A percentile compares a stretch with the other conserved stretches of the same genome.
phyloP scores from a whole-genome alignment of 2,888 invertebrate genomes.

The Neoascia interrupta region DNA sequence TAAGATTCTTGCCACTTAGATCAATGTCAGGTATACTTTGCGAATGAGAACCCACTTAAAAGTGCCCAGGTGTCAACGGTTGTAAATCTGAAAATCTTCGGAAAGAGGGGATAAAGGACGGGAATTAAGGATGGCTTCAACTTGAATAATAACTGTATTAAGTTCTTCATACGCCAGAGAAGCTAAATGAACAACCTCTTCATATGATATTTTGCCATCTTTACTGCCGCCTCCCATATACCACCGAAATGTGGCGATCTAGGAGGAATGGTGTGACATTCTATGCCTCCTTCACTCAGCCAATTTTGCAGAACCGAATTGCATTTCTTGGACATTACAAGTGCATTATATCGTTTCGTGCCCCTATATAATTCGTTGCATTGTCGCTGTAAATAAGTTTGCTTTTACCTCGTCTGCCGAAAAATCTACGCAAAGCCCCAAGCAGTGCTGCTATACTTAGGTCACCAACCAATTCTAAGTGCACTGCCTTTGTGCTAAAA shows the following conservation, averaged over 20 bases:
- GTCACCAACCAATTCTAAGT: too few relatives aligned
- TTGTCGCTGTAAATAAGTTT: too few relatives aligned
- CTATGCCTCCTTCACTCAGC: background rate
- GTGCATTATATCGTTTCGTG: too few relatives aligned
- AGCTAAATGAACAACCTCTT: background rate
- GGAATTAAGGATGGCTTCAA: conserved; percentile 15
- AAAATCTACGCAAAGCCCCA: too few relatives aligned
- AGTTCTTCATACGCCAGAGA: conserved; percentile 12
- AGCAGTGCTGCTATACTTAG: too few relatives aligned
- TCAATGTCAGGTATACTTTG: background rate
- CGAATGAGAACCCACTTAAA: background rate
- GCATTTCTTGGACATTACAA: too few relatives aligned
- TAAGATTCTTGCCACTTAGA: conserved; percentile 1
- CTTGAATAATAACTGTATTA: conserved; percentile 6
- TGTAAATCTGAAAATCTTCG: conserved; percentile 2
- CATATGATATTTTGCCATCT: conserved; percentile 17
- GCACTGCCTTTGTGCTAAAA: too few relatives aligned
- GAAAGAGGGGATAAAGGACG: conserved; percentile 10
- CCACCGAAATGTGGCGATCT: conserved; percentile 15
- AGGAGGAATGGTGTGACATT: background rate
- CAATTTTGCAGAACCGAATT: too few relatives aligned
- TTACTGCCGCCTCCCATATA: conserved; percentile 13
- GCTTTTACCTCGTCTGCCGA: too few relatives aligned
- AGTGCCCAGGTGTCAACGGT: conserved; percentile 11
- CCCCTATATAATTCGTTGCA: too few relatives aligned